These are phyloP conservation scores for Todiramphus chloris DNA, from an alignment of 2,113 vertebrate species.

Conservation along the genomic window DNA sequence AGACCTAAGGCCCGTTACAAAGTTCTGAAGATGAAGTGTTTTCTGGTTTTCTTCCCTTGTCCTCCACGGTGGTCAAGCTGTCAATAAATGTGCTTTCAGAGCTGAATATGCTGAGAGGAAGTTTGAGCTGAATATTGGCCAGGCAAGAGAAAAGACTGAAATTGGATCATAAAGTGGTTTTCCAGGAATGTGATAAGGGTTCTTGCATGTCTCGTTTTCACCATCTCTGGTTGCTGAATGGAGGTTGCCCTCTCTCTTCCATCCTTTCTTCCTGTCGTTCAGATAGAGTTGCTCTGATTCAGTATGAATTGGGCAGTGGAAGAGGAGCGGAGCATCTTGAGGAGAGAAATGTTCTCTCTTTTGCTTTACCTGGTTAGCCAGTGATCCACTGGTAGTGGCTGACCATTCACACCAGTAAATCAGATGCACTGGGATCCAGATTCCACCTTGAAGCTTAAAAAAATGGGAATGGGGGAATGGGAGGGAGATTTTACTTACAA, in stretches of 20 bases:
- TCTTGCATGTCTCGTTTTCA: neutral
- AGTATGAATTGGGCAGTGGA: neutral
- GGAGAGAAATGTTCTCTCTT: neutral
- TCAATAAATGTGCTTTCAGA: neutral
- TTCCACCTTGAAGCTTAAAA: neutral
- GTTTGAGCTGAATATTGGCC: neutral
- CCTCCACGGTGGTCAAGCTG: neutral
- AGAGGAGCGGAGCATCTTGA: neutral
- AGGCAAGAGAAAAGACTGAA: neutral
- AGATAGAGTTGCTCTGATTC: neutral
- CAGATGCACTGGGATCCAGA: neutral
- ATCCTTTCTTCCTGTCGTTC: neutral
- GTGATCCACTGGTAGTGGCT: neutral
- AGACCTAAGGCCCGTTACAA: neutral
- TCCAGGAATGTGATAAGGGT: neutral
- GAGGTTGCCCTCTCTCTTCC: neutral
- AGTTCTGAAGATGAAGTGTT: neutral
- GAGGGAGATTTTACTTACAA: neutral
- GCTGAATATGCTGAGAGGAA: neutral
- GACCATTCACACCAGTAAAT: neutral
- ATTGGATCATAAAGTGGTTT: neutral
- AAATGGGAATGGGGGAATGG: neutral
- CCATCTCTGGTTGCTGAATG: neutral
- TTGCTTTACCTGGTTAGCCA: neutral
- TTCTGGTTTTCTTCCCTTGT: conserved; percentile 1